Evolutionary conservation across 2,888 invertebrate genomes (phyloP).

Genomic region (Hydraecia micacea): DNA sequence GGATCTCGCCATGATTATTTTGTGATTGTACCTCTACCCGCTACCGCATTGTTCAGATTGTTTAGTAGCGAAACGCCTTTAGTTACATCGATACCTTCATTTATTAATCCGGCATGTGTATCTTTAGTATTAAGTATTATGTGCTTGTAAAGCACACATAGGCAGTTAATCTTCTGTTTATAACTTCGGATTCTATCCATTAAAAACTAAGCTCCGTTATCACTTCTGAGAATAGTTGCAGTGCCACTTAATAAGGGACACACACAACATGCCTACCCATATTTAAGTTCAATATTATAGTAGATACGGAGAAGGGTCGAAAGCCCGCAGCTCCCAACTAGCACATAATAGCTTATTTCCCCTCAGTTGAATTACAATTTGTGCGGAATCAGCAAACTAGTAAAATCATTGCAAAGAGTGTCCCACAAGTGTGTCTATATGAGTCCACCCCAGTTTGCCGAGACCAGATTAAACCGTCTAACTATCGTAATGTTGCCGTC

Average conservation of each 20-base stretch:
- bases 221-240: constrained; percentile 18
- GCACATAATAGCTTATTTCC: constrained; percentile 49
- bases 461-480: constrained; percentile 75
- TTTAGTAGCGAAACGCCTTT: constrained; percentile 14
- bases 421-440: constrained; percentile 63
- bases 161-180: constrained; percentile 10
- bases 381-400: constrained; percentile 55
- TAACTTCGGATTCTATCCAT: constrained; percentile 5
- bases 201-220: constrained; percentile 19
- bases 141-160: neutral
- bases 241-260: constrained; percentile 14
- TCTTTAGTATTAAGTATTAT: constrained; percentile 6
- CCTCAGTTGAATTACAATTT: constrained; percentile 49
- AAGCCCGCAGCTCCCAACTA: constrained; percentile 34
- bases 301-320: constrained; percentile 37
- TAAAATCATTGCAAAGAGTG: constrained; percentile 55
- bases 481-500: constrained; percentile 74
- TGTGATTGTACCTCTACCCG: constrained; percentile 15
- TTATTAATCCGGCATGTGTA: constrained; percentile 2
- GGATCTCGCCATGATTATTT: too few relatives aligned
- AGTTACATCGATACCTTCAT: constrained; percentile 9
- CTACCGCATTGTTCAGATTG: constrained; percentile 28
- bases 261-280: neutral
- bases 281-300: constrained; percentile 30
- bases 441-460: constrained; percentile 64